Base-by-base conservation (phyloP, 1,140 invertebrate genomes). In the Hyles euphorbiae region DNA sequence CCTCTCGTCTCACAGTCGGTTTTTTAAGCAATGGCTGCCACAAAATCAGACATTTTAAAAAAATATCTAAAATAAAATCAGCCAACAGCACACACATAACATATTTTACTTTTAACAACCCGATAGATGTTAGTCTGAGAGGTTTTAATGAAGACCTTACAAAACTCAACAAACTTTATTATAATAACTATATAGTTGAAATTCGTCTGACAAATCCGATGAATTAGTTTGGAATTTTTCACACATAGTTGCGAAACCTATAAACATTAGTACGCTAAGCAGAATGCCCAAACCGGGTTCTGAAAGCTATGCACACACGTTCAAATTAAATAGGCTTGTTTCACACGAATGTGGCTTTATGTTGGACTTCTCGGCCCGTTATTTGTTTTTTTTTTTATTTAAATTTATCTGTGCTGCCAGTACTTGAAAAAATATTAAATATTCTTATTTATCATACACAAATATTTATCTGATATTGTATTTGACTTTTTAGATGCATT, bases 211-310 rank as follows among this genome's bases (percentile, higher is more conserved):
- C 36, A 40, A 40, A 40, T 40, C 8, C 4, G 0, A 40, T 43
- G 1, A 43, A 47, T 45, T 43, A 12, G 49, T n/a, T 12, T 56
- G 50, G 50, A 61, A 61, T 61, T 56, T 61, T 62, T 49, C 44
- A 40, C 54, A 57, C 60, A 34, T 22, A 48, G 33, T 57, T 48
- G 55, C 55, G 60, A 61, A 61, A 45, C 9, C 34, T 36, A 57
- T 34, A 53, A 55, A 55, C 53, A 32, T 46, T 9, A 44, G 12
- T 22, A 32, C 44, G 53, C 22, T 55, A 46, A 8, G 5, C 10
- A 47, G 46, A 47, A 47, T 5, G 12, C 12, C 46, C 12, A n/a
- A 5, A 47, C 5, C 46, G 36, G 5, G 36, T 8, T 40, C 36
- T 40, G 22, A 53, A 11, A 40, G 52, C 8, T n/a, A 48, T 48